Percentiles rank a stretch among this genome's conserved stretches.
Evolutionary conservation across 2,113 vertebrate species (phyloP).

Genomic region (Cnemophilus loriae): DNA sequence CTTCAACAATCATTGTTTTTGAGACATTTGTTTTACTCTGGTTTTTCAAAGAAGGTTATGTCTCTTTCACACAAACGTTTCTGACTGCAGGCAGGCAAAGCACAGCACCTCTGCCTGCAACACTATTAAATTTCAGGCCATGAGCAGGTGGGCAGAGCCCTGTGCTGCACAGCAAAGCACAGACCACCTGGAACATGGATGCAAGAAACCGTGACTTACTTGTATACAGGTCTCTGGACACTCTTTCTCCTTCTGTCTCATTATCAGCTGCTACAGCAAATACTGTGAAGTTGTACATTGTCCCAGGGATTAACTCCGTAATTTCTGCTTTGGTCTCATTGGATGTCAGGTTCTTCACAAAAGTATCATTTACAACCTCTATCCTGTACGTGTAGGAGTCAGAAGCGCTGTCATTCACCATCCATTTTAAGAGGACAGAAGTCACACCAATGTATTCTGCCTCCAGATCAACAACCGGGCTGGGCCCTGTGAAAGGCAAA

Average conservation of each 20-base stretch:
- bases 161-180: not conserved
- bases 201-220: not conserved
- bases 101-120: not conserved
- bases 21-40: too few species aligned
- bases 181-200: accelerated
- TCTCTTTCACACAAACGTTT: too few species aligned
- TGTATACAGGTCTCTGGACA: accelerated
- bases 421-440: not conserved
- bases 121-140: accelerated
- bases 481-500: not conserved
- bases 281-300: not conserved
- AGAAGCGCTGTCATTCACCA: not conserved
- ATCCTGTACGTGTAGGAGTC: not conserved
- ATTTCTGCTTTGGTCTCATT: accelerated
- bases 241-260: not conserved
- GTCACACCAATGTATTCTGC: not conserved
- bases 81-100: too few species aligned
- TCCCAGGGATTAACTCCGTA: not conserved
- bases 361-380: accelerated
- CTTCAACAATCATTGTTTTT: too few species aligned
- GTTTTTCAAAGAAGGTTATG: too few species aligned
- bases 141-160: not conserved
- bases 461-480: accelerated
- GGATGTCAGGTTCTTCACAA: accelerated
- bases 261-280: not conserved